Evolutionary conservation across 2,797 vertebrate species (phyloP).

Genomic region (Scyliorhinus canicula): DNA sequence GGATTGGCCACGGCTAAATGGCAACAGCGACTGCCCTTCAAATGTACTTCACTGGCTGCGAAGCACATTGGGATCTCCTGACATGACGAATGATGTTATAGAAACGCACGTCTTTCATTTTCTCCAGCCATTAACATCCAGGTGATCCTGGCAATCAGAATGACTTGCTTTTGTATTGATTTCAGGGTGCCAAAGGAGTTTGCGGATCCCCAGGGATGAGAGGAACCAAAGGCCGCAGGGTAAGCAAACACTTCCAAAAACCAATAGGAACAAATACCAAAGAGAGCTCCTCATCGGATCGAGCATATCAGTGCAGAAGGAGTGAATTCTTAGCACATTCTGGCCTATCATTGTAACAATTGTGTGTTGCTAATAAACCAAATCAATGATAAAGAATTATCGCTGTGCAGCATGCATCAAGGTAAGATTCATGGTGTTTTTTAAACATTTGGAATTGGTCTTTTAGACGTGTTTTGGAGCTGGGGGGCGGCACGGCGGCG

Average conservation of each 20-base stretch:
- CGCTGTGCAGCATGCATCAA: background rate
- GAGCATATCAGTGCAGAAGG: background rate
- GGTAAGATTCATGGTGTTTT: background rate
- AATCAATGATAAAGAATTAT: background rate
- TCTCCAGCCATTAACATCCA: background rate
- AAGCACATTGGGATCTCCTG: too few relatives aligned
- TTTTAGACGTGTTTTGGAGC: background rate
- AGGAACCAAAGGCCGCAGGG: slow-evolving; percentile 76
- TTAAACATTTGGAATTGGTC: background rate
- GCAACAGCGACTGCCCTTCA: too few relatives aligned
- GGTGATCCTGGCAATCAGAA: background rate
- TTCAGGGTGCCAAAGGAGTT: slow-evolving; percentile 75
- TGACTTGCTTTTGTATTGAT: slow-evolving; percentile 40
- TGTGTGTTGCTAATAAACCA: background rate
- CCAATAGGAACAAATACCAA: background rate
- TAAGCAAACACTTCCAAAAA: slow-evolving; percentile 52
- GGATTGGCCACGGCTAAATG: too few relatives aligned
- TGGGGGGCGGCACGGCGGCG: too few relatives aligned
- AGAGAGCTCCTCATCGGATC: background rate
- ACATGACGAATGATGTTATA: too few relatives aligned
- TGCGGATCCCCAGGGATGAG: slow-evolving; percentile 65
- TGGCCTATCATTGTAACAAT: background rate
- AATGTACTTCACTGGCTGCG: too few relatives aligned
- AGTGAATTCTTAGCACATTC: background rate
- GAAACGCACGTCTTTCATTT: background rate